Percentiles rank a stretch among this genome's conserved stretches.
These are phyloP conservation scores for Cottoperca gobio DNA, from an alignment of 2,797 vertebrate species.

Conservation along the genomic window DNA sequence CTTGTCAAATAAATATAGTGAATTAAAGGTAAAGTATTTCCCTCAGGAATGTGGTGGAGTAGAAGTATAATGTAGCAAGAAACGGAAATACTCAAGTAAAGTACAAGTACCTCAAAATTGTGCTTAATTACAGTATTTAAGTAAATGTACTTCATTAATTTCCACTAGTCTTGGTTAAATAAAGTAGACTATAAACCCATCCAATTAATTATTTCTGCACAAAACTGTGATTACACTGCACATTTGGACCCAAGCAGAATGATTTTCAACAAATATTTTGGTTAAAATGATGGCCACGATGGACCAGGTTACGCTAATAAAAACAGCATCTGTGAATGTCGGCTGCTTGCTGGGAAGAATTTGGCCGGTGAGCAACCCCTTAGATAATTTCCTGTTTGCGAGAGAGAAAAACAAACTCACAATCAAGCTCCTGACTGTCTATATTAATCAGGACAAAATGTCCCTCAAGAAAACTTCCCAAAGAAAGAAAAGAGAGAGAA, in stretches of 20 bases:
- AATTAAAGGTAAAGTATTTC: no score
- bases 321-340: constrained; percentile 50
- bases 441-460: constrained; percentile 24
- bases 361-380: constrained; percentile 37
- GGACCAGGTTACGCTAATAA: constrained; percentile 39
- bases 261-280: constrained; percentile 45
- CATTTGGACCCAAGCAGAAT: constrained; percentile 31
- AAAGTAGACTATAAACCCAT: not conserved
- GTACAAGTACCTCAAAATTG: no score
- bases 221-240: constrained; percentile 1
- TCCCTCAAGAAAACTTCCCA: constrained; percentile 9
- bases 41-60: no score
- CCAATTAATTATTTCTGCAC: not conserved
- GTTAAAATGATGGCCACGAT: constrained; percentile 9
- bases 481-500: not conserved
- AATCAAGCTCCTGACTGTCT: constrained; percentile 30
- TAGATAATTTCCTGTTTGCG: constrained; percentile 58
- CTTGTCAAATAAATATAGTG: no score
- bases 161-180: not conserved
- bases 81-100: no score
- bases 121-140: no score
- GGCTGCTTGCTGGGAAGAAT: constrained; percentile 43
- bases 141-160: no score
- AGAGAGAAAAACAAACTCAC: constrained; percentile 44
- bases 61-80: no score